phyloP scores from a whole-genome alignment of 2,113 vertebrate genomes.

The Myotis lucifugus region DNA sequence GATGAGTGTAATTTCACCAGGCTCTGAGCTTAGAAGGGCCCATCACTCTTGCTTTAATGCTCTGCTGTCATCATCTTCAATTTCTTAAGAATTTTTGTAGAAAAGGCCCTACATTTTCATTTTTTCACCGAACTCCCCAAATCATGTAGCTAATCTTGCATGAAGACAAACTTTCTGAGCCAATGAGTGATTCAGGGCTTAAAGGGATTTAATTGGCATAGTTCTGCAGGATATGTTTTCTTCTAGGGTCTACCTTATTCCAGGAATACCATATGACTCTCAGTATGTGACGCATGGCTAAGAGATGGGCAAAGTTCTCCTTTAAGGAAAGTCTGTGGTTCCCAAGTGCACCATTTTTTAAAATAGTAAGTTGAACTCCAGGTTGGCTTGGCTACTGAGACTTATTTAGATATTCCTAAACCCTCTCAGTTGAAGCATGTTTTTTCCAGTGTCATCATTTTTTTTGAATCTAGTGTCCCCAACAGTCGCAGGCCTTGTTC shows the following conservation, averaged over 20 bases:
- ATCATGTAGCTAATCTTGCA: background rate
- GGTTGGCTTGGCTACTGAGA: background rate
- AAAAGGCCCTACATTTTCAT: background rate
- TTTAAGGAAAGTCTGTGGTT: background rate
- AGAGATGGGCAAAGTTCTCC: background rate
- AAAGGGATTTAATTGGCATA: background rate
- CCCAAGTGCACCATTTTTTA: background rate
- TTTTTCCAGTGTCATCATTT: background rate
- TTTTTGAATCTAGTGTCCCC: background rate
- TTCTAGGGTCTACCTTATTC: background rate
- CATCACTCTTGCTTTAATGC: background rate
- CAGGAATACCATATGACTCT: background rate
- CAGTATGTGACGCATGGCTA: background rate
- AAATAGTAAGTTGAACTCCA: background rate
- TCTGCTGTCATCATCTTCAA: background rate
- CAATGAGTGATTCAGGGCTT: background rate
- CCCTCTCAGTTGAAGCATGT: background rate
- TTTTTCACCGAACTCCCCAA: background rate
- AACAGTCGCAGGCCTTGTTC: background rate
- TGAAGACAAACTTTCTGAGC: background rate
- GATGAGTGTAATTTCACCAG: too few species aligned
- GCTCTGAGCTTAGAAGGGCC: background rate
- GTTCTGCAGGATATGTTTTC: background rate
- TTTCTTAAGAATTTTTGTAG: background rate
- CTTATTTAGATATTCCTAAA: background rate